These are phyloP conservation scores for Dufourea novaeangliae DNA, from an alignment of 1,140 invertebrate genomes.

Conservation along the genomic window DNA sequence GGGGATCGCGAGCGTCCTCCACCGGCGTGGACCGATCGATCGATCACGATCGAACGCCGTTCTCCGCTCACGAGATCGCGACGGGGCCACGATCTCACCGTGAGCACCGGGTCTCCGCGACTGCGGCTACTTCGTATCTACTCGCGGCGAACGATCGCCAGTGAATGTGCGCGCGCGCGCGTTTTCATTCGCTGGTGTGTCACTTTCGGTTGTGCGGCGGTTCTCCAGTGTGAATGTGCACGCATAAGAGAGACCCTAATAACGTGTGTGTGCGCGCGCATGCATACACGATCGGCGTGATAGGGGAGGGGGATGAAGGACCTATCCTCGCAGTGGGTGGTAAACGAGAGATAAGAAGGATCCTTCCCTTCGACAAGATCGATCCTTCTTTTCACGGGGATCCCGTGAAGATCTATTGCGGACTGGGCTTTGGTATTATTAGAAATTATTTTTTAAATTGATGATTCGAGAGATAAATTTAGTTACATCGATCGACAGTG, in stretches of 20 bases:
- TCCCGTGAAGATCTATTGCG: background rate
- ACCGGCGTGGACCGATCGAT: constrained; percentile 54
- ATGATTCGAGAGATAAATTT: too few relatives aligned
- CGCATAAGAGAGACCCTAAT: background rate
- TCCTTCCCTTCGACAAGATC: constrained; percentile 5
- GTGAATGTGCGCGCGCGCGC: constrained; percentile 35
- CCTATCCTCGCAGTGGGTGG: constrained; percentile 29
- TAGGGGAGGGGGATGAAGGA: background rate
- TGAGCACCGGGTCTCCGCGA: constrained; percentile 71
- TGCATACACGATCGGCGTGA: background rate
- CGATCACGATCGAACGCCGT: constrained; percentile 56
- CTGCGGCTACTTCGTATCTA: constrained; percentile 67
- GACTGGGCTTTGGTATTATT: background rate
- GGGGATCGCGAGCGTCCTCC: background rate
- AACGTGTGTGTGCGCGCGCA: background rate
- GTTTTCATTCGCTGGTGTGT: constrained; percentile 15
- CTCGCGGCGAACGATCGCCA: constrained; percentile 47
- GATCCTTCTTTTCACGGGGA: background rate
- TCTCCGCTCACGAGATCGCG: constrained; percentile 29
- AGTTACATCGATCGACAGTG: too few relatives aligned
- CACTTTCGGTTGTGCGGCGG: background rate
- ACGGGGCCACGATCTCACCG: constrained; percentile 67
- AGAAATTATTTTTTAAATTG: too few relatives aligned
- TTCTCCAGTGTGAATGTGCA: background rate
- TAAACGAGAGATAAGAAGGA: constrained; percentile 23